Base-by-base conservation (phyloP, 2,113 vertebrate genomes). In the Pelecanoides urinatrix region DNA sequence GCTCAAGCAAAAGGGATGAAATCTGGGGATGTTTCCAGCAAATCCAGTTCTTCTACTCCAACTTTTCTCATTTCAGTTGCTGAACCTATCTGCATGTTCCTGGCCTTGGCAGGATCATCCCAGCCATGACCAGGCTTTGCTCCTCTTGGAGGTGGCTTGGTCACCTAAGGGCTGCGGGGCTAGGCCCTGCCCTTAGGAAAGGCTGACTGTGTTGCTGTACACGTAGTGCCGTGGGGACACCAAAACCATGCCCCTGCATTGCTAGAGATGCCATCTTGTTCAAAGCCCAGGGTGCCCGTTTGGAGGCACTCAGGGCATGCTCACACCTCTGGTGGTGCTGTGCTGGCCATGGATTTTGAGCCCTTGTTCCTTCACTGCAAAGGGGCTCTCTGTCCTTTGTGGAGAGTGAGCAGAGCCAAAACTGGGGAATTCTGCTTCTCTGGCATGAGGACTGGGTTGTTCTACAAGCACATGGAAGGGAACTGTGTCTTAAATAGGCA, bases 211-310 rank as follows among this genome's bases (percentile, higher is more conserved):
- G 55, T 58, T 81, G 61, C 55, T 75, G 27, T 67, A 7, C 27
- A 12, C 0, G 3, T 20, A 26, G 66, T 63, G 53, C 61, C 1
- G 0, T 5, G 10, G 52, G 27, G 49, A 42, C 11, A 27, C 45
- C 38, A 65, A 49, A 70, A 6, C 55, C 19, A 7, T 65, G 74
- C 7, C 38, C 20, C 10, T 2, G 1, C 5, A 1, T 63, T 76
- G 40, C 29, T 49, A 53, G 86, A 73, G 50, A 10, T 90, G 75
- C 56, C 52, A 20, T 26, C 77, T 22, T 66, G 14, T 38, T 27
- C 23, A 42, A 38, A 92, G 29, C 49, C 47, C 34, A 25, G 15
- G n/a, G 29, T 47, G 47, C 15, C 32, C 3, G 0, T 40, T 47
- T 68, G 71, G 72, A 73, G 53, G 26, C 15, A 9, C 9, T 7